Base-by-base conservation (phyloP, 2,888 invertebrate species). In the Hemaris fuciformis region DNA sequence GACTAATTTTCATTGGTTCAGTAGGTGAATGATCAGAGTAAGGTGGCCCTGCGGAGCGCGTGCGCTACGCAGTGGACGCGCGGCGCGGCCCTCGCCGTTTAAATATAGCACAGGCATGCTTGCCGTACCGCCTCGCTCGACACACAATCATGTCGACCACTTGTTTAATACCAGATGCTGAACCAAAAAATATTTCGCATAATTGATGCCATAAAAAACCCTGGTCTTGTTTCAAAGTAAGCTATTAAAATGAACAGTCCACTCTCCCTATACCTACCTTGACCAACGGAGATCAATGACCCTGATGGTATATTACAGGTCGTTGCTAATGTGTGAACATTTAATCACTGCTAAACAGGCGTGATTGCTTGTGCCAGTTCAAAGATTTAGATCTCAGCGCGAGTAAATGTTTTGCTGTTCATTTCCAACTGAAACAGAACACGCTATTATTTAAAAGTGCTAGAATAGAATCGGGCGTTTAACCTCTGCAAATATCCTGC, bases 41-140 rank as follows among this genome's bases (percentile, higher is more conserved):
- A 78, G 74, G 74, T 77, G 80, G 84, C 83, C 85, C 83, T 83
- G 79, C 69, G 66, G 23, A 62, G 75, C 75, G 70, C 70, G 72
- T 67, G 70, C 74, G 76, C 77, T 74, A 76, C 75, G 77, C 79
- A 69, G 72, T 72, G 69, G 73, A 64, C 62, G 66, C 61, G 66
- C 65, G 70, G 69, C 62, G 62, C 64, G 57, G 88, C 89, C 89
- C 91, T 89, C 89, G 85, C 83, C 67, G 80, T 79, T 81, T 91
- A 91, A 83, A 90, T 90, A 86, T 91, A 91, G 91, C 85, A 74
- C 84, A 77, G 84, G 87, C 89, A 86, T 85, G 87, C 89, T 84
- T 80, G 85, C 85, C 84, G 79, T 81, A 78, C 75, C 76, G 73
- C 79, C 78, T 78, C 84, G 79, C 78, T 77, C 85, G 79, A 77